These are phyloP conservation scores for Ornithoptera alexandrae DNA, from an alignment of 2,888 invertebrate species.

Conservation along the genomic window DNA sequence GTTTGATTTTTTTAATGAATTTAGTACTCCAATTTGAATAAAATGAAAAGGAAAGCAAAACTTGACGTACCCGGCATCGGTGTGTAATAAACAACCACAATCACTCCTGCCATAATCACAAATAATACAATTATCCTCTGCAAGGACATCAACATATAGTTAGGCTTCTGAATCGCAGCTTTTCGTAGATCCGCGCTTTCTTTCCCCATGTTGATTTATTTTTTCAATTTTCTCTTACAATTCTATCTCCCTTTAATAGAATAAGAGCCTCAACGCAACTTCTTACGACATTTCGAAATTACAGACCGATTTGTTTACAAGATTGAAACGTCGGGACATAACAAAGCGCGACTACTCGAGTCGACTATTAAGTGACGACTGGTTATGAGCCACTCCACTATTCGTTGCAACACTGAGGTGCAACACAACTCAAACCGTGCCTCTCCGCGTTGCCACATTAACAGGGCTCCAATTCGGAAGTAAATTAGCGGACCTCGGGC, in stretches of 20 bases:
- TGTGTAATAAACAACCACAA: constrained; percentile 85
- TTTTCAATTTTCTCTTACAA: background rate
- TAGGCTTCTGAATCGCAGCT: constrained; percentile 62
- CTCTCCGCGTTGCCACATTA: constrained; percentile 23
- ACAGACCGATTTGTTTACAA: constrained; percentile 29
- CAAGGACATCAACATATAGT: constrained; percentile 80
- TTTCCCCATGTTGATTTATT: constrained; percentile 50
- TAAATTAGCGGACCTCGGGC: constrained; percentile 49
- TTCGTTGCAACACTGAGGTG: constrained; percentile 40
- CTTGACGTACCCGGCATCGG: constrained; percentile 83
- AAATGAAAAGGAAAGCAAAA: constrained; percentile 14
- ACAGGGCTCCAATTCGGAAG: constrained; percentile 62
- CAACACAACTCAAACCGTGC: constrained; percentile 30
- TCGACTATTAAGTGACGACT: constrained; percentile 67
- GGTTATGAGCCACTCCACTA: constrained; percentile 42
- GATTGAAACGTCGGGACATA: constrained; percentile 30
- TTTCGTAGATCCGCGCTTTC: constrained; percentile 44
- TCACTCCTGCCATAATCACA: constrained; percentile 83
- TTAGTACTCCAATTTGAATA: background rate
- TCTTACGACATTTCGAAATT: constrained; percentile 39
- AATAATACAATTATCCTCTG: constrained; percentile 83
- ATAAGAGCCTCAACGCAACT: constrained; percentile 26
- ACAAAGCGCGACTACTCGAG: constrained; percentile 62
- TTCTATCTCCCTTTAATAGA: constrained; percentile 10
- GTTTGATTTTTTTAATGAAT: too few relatives aligned